Conservation (phyloP, 35 echinoderm and acorn worm genomes). For the Stichopus chloronotus region DNA sequence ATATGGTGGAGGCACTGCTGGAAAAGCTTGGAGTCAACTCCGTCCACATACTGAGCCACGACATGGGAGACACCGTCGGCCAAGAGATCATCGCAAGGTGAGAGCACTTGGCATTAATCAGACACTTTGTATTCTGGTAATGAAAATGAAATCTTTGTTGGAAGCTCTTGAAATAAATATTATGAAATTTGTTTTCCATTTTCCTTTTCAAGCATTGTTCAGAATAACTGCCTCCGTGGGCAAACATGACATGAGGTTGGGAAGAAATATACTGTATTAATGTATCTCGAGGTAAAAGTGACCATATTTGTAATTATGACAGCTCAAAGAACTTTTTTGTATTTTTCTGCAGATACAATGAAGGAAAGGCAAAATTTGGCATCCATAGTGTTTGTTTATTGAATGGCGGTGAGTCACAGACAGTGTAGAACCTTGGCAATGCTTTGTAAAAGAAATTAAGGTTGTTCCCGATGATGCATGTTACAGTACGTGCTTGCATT, state of each 20-base stretch:
- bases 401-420: conserved; percentile 77
- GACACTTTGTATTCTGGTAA: neutral
- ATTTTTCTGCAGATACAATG: conserved; percentile 1
- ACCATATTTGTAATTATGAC: too few species aligned
- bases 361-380: conserved; percentile 50
- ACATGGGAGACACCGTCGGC: conserved; percentile 91
- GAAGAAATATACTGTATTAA: too few species aligned
- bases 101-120: neutral
- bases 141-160: neutral
- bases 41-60: conserved; percentile 86
- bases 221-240: too few species aligned
- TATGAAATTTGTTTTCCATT: neutral
- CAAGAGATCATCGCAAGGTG: conserved; percentile 90
- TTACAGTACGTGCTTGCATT: too few species aligned
- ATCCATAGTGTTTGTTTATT: conserved; percentile 81
- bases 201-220: neutral
- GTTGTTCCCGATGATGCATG: too few species aligned
- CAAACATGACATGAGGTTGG: too few species aligned
- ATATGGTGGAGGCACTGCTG: conserved; percentile 74
- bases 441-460: too few species aligned
- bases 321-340: neutral
- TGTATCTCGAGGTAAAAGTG: too few species aligned
- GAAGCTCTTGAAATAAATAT: neutral
- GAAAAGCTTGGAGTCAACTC: conserved; percentile 54
- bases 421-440: neutral